Evolutionary conservation across 2,113 vertebrate species (phyloP).

Genomic region (Eupsittula cactorum): DNA sequence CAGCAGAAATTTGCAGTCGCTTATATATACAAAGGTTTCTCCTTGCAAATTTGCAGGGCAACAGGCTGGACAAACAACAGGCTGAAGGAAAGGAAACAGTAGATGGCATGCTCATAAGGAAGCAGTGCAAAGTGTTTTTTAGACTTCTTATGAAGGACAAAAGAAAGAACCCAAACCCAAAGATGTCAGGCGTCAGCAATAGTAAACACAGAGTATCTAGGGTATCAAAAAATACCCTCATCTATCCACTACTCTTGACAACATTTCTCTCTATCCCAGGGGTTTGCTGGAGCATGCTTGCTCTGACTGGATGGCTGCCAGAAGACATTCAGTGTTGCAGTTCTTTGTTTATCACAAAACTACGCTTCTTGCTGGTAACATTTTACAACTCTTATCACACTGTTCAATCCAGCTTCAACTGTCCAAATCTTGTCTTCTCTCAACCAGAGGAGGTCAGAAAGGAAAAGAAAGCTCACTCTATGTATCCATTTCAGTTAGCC

Average conservation of each 20-base stretch:
- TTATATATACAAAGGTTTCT: not conserved
- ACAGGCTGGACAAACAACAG: not conserved
- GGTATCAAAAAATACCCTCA: not conserved
- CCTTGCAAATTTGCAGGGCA: not conserved
- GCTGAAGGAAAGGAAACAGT: not conserved
- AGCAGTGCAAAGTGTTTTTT: not conserved
- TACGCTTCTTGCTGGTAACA: conserved; percentile 1
- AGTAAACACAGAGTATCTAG: not conserved
- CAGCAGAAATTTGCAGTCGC: not conserved
- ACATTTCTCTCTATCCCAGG: not conserved
- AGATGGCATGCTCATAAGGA: rapidly evolving
- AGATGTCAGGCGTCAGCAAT: not conserved
- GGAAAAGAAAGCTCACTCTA: not conserved
- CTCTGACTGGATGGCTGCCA: not conserved
- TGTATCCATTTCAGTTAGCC: not conserved
- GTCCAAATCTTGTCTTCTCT: conserved; percentile 4
- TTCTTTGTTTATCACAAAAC: conserved; percentile 35
- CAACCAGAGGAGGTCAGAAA: not conserved
- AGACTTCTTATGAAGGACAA: not conserved
- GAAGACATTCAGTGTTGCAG: conserved; percentile 12
- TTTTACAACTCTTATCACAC: conserved; percentile 11
- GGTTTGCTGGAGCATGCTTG: not conserved
- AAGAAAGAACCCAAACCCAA: not conserved
- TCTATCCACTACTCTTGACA: not conserved
- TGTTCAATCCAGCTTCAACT: conserved; percentile 16